These are phyloP conservation scores for Drosophila ficusphila DNA, from an alignment of 1,140 invertebrate species.

Conservation along the genomic window DNA sequence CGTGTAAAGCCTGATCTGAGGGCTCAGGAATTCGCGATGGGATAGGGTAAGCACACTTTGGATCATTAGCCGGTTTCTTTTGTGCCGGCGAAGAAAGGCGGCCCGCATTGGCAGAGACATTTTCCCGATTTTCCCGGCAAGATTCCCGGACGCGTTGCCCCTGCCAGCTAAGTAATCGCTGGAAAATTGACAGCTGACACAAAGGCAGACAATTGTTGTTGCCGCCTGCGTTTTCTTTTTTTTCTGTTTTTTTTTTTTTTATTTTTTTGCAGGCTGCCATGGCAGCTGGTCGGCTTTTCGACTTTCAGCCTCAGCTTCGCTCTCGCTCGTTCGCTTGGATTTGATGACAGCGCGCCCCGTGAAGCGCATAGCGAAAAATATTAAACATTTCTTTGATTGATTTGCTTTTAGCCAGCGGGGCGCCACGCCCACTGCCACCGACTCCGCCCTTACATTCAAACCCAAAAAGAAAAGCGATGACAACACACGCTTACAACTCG, in stretches of 20 bases:
- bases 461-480: neutral
- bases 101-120: neutral
- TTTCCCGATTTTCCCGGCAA: neutral
- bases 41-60: slow-evolving; percentile 27
- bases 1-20: neutral
- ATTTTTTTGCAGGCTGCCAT: slow-evolving; percentile 33
- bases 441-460: neutral
- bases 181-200: slow-evolving; percentile 50
- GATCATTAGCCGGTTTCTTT: slow-evolving; percentile 23
- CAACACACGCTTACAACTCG: neutral
- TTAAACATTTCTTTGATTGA: slow-evolving; percentile 70
- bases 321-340: slow-evolving; percentile 6
- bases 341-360: slow-evolving; percentile 41
- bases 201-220: slow-evolving; percentile 39
- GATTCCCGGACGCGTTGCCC: neutral
- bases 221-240: slow-evolving; percentile 10
- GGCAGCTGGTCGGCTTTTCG: slow-evolving; percentile 30
- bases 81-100: neutral
- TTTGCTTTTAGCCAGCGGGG: slow-evolving; percentile 37
- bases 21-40: neutral
- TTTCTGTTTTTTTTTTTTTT: neutral
- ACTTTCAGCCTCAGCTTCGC: slow-evolving; percentile 25
- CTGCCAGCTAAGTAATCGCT: slow-evolving; percentile 21
- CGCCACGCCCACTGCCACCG: slow-evolving; percentile 13
- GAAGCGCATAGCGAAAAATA: slow-evolving; percentile 66